Evolutionary conservation across 1,140 invertebrate genomes (phyloP), one percentile per base, ranked within the genome.

Genomic region (Galendromus occidentalis): DNA sequence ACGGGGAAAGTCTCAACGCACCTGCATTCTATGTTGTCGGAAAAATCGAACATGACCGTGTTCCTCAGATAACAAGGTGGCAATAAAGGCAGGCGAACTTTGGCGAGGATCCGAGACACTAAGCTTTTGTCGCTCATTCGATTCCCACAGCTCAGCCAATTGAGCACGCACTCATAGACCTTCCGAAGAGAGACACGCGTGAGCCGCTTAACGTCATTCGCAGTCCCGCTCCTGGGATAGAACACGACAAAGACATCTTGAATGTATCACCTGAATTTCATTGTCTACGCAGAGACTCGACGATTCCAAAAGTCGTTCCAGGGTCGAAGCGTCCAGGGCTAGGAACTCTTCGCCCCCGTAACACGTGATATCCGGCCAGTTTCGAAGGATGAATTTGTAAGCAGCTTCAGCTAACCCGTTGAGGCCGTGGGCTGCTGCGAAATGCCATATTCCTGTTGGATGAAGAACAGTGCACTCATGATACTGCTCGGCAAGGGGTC

Each of bases 121-220:
- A 72, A 66, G 28, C 66, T 47, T 67, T 67, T 69, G 9, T 70
- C 51, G 22, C 17, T 65, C 65, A 74, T 84, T 64, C 91, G 86
- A 69, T 89, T 84, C 71, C 92, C 88, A 72, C 88, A 85, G 73
- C 39, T 73, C 33, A 81, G 87, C 90, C 90, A 94, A 75, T 86
- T 85, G 2, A 93, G 77, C 12, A 93, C 89, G 12, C 89, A 87
- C 72, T 89, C 87, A 72, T 91, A 94, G 0, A 90, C 89, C 76
- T 93, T 87, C 29, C 29, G 29, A 44, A 0, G 25, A 25, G 14
- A 7, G 18, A 20, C 7, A 47, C 33, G 20, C 7, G 20, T 30
- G 63, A 28, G n/a, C 22, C 18, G 20, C 9, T 5, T 29, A 5
- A 51, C 4, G 28, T 7, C 4, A 6, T 64, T 6, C 25, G 22